These are phyloP conservation scores for Magallana gigas DNA, from an alignment of 1,140 invertebrate species.

Conservation along the genomic window DNA sequence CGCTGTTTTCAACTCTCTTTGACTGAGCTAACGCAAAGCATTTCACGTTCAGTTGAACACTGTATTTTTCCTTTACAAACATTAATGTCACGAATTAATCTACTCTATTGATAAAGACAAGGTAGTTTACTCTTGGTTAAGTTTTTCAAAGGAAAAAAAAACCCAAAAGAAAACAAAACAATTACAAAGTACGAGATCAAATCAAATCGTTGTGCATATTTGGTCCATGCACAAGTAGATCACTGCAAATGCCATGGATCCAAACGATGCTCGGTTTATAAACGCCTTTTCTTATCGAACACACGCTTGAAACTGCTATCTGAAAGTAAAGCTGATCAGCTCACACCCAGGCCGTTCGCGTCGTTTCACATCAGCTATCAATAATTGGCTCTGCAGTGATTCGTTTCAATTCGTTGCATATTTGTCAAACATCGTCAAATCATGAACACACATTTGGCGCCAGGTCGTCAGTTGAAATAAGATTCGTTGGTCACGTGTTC, in stretches of 20 bases:
- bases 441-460: neutral
- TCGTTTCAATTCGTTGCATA: conserved; percentile 35
- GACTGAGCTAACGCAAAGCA: too few species aligned
- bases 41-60: too few species aligned
- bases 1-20: too few species aligned
- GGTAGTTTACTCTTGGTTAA: too few species aligned
- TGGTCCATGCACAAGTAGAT: neutral
- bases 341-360: neutral
- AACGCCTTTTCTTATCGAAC: neutral
- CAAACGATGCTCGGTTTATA: neutral
- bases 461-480: neutral
- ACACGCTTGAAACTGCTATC: neutral
- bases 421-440: conserved; percentile 7
- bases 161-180: too few species aligned
- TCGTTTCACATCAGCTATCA: conserved; percentile 6
- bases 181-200: neutral
- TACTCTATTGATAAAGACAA: too few species aligned
- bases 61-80: too few species aligned
- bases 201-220: neutral
- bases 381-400: neutral
- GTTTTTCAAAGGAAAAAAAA: too few species aligned
- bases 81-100: too few species aligned
- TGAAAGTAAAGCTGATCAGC: neutral
- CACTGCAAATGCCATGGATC: neutral
- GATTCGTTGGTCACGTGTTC: conserved; percentile 11